Base-by-base conservation (phyloP, 2,888 invertebrate genomes). In the Eumacrocentrus americanus region DNA sequence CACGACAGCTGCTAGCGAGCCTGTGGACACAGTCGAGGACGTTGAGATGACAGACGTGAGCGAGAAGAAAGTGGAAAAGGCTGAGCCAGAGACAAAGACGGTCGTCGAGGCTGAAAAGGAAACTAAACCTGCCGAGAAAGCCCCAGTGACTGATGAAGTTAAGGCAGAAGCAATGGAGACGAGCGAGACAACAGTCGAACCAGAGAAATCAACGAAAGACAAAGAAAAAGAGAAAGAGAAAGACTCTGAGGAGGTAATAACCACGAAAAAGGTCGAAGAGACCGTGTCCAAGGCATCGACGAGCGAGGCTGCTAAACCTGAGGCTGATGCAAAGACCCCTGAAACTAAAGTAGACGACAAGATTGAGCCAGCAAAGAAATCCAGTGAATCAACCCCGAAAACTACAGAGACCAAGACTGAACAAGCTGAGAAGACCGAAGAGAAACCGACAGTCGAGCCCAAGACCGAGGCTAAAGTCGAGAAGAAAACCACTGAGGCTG, bases 91-190 rank as follows among this genome's bases (percentile, higher is more conserved):
- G 12, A 51, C 25, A 18, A 60, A 61, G 44, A 38, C 44, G 50
- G 44, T 42, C 18, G 53, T 59, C 50, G 61, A 47, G 11, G 23
- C 18, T 47, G 52, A 60, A 55, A 52, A 60, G 54, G 40, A 60
- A 56, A 61, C 53, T 53, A 50, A 63, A 38, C 23, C 44, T 4
- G 22, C n/a, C 3, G 70, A 65, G 48, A 60, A 62, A 62, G 67
- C 29, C 4, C 44, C 46, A 14, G 65, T 71, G 9, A 79, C 76
- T 64, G 74, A 72, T 18, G 80, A 82, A 67, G 79, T 4, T 16
- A 37, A 20, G 16, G 46, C 70, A 29, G 63, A 63, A 23, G 76
- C 76, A 60, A 67, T 68, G 52, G 64, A 65, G 60, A 29, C 29
- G 4, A 48, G 59, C 50, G 58, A 62, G 37, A 63, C 68, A 52